These are phyloP conservation scores for Meloidogyne floridensis DNA, from an alignment of 1,140 invertebrate genomes.

Conservation along the genomic window DNA sequence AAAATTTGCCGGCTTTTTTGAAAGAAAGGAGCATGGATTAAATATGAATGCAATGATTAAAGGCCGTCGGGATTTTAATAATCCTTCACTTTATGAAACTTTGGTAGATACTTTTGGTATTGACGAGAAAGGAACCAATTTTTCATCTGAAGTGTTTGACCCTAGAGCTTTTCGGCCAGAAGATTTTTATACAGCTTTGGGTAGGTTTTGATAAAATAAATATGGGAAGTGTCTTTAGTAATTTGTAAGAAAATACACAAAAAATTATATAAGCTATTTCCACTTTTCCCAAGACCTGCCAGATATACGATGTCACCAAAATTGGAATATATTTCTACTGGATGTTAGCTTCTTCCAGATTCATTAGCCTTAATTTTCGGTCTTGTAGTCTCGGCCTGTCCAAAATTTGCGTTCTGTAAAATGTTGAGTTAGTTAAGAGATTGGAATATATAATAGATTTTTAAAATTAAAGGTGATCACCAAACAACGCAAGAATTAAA, in stretches of 20 bases:
- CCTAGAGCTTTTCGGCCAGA: slow-evolving; percentile 24
- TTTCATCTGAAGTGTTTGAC: slow-evolving; percentile 16
- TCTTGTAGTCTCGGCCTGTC: too few relatives aligned
- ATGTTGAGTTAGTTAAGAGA: neutral
- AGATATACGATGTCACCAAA: too few relatives aligned
- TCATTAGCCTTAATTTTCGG: too few relatives aligned
- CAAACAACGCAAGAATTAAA: slow-evolving; percentile 13
- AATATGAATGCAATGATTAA: slow-evolving; percentile 27
- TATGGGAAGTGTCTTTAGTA: too few relatives aligned
- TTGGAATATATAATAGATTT: neutral
- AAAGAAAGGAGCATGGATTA: slow-evolving; percentile 20
- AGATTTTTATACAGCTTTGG: slow-evolving; percentile 26
- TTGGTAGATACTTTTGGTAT: slow-evolving; percentile 24
- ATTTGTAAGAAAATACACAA: too few relatives aligned
- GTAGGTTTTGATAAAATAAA: neutral
- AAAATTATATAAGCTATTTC: too few relatives aligned
- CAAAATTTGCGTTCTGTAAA: too few relatives aligned
- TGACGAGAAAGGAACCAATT: slow-evolving; percentile 34
- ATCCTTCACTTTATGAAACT: slow-evolving; percentile 28
- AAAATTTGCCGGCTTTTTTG: slow-evolving; percentile 17
- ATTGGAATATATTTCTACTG: too few relatives aligned
- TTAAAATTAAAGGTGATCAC: slow-evolving; percentile 13
- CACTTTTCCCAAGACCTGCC: neutral
- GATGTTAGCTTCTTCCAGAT: too few relatives aligned
- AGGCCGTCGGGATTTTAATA: slow-evolving; percentile 28